Conservation (phyloP, 2,113 vertebrate species). For the Emydura subglobosa region DNA sequence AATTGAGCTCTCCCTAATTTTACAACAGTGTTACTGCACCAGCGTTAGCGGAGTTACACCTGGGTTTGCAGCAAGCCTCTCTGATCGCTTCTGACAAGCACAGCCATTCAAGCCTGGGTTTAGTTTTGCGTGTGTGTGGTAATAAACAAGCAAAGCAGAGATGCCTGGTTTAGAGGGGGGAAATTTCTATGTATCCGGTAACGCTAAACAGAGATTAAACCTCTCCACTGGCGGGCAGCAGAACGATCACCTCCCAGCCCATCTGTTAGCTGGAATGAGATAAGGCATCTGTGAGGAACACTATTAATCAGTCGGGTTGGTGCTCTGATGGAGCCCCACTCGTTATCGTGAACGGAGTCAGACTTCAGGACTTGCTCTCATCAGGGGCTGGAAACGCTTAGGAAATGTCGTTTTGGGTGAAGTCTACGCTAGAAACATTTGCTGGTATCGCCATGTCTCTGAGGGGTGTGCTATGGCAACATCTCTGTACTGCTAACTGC, state of each 20-base stretch:
- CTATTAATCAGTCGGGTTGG: neutral
- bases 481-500: neutral
- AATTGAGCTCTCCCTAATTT: neutral
- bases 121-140: rapidly evolving
- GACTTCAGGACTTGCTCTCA: neutral
- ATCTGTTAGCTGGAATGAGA: neutral
- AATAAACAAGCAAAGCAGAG: neutral
- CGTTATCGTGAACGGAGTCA: neutral
- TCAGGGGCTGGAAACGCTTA: neutral
- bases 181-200: rapidly evolving
- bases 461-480: neutral
- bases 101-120: neutral
- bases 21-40: neutral
- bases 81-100: neutral
- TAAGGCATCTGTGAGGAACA: neutral
- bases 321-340: rapidly evolving
- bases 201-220: rapidly evolving
- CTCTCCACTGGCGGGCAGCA: rapidly evolving
- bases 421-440: neutral
- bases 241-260: neutral
- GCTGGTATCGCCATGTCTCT: neutral
- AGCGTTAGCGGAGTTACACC: too few relatives aligned
- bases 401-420: neutral
- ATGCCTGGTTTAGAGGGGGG: rapidly evolving
- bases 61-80: neutral